These are phyloP conservation scores for Trachymyrmex septentrionalis DNA, from an alignment of 1,140 invertebrate genomes.

Conservation along the genomic window DNA sequence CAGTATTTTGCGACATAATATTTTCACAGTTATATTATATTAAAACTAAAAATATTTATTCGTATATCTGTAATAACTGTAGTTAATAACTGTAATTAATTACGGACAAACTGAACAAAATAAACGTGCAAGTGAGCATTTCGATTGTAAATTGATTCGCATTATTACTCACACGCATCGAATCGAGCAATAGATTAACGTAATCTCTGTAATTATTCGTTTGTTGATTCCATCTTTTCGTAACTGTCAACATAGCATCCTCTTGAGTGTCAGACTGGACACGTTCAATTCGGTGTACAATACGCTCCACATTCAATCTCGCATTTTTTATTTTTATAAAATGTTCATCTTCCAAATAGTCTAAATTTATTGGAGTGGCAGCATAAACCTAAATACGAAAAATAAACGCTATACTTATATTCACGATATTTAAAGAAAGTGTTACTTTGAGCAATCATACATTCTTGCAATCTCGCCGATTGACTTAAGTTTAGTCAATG, in stretches of 20 bases:
- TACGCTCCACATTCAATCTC: neutral
- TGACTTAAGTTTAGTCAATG: neutral
- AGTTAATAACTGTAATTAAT: too few relatives aligned
- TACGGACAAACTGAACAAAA: neutral
- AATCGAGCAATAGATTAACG: neutral
- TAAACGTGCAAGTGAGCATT: neutral
- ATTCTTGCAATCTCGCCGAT: neutral
- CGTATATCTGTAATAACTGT: too few relatives aligned
- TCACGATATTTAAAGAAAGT: neutral
- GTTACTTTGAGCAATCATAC: neutral
- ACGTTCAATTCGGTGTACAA: neutral
- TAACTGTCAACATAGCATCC: neutral
- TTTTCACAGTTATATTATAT: neutral
- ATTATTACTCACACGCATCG: slow-evolving; percentile 29
- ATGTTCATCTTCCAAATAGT: neutral
- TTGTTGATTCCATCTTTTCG: neutral
- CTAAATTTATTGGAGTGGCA: too few relatives aligned
- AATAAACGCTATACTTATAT: neutral
- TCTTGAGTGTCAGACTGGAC: neutral
- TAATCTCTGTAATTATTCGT: slow-evolving; percentile 7
- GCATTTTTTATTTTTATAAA: neutral
- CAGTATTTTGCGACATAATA: neutral
- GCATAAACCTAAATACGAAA: neutral
- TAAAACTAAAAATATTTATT: neutral
- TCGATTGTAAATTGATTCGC: neutral